Evolutionary conservation across 2,113 vertebrate species (phyloP), one percentile per base, ranked within the genome.

Genomic region (Spea multiplicata): DNA sequence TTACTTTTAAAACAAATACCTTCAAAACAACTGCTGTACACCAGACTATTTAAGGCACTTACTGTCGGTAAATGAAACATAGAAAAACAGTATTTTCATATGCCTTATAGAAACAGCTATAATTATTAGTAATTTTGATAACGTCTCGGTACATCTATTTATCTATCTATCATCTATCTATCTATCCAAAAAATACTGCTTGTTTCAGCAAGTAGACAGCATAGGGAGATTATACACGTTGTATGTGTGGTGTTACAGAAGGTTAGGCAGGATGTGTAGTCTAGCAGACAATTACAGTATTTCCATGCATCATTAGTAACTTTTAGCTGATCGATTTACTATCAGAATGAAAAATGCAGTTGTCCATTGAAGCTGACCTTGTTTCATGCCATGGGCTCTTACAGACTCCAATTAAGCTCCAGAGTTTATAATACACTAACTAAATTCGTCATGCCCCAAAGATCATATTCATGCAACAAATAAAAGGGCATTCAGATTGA

Each of bases 301-400:
- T 74, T 65, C 44, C 71, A 73, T 65, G 48, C 45, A 44, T 30
- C 30, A 61, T 61, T 44, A 49, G 8, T 61, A 10, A 49, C 5
- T 10, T 74, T 80, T 69, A 49, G 53, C 14, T 50, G 17, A 75
- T 75, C 57, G 74, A 75, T 75, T 75, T 67, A 67, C 74, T 52
- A 55, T 75, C 74, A 67, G 48, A 67, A 46, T 75, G 74, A 67
- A 75, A 75, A 55, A 67, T 67, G 44, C 50, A 53, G 30, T 67
- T 75, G 64, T 75, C 64, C 44, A 75, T 53, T 75, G 8, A 67
- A 57, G 50, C 55, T 67, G 64, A 48, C 64, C 73, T 13, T 49
- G 30, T 30, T 50, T 74, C 13, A 30, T 52, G 17, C n/a, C 45
- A 67, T 67, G 55, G 65, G 74, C 74, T 67, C 61, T 75, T 46